Evolutionary conservation across 2,113 vertebrate genomes (phyloP), one percentile per base, ranked within the genome.

Genomic region (Forbesichthys agassizii): DNA sequence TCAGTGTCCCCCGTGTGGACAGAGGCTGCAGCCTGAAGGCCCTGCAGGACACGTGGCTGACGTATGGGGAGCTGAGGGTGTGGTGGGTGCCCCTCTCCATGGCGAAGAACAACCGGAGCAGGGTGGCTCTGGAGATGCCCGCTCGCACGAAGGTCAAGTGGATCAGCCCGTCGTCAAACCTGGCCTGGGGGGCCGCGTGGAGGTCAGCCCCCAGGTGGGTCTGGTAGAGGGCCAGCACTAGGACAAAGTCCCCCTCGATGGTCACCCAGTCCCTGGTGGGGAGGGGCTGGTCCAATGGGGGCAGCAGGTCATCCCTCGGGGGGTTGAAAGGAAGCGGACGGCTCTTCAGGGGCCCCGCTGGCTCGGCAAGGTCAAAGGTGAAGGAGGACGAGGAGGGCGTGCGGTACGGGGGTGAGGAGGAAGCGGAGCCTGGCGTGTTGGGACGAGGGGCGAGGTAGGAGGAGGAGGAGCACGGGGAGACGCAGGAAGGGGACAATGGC

Each of bases 11-110:
- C 5, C 93, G 89, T 1, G 87, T 52, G 0, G 94, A 95, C 18
- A 97, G 93, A 0, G 96, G 96, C 80, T 96, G 95, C 33, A 97
- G 91, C 58, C 95, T 92, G 88, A 97, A 96, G 53, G 96, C 96
- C 62, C 84, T 91, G 56, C 93, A 95, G 0, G 91, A 84, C 0
- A 95, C 82, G 0, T 95, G 93, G 77, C 91, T 92, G 49, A 96
- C 89, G 11, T 95, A 94, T 0, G 95, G 94, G 8, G 93, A 95
- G 69, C 84, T 93, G 62, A 94, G 78, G 3, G 89, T 88, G 66
- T 95, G 93, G 83, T 96, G 95, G 27, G 78, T 93, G 5, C 95
- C 95, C 9, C 88, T 89, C 79, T 95, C 95, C 95, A 96, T 96
- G 71, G 95, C 95, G 70, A 97, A 84, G 84, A 97, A 95, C 42